Evolutionary conservation across 2,113 vertebrate genomes (phyloP), one percentile per base, ranked within the genome.

Genomic region (Formicarius rufipectus): DNA sequence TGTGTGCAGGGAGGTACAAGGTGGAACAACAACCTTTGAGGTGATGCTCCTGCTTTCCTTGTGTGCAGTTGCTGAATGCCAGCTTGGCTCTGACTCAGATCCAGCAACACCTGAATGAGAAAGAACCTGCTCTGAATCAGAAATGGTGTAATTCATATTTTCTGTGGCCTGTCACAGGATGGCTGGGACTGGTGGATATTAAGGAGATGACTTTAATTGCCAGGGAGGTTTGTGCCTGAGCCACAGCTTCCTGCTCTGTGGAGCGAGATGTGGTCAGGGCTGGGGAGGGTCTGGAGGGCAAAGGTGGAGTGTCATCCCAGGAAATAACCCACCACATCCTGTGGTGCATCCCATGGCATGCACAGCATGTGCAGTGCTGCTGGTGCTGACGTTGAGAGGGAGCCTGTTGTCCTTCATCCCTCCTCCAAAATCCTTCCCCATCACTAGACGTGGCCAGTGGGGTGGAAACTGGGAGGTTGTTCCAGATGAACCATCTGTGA

Each of bases 151-250:
- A 73, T 89, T 37, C 50, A 58, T 80, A 59, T 89, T 76, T 90
- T 73, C 49, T 35, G 45, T 89, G 39, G 25, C n/a, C 44, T 3
- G 22, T 93, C 91, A 95, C 45, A 35, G 89, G 66, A 40, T 60
- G 87, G 44, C 59, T 21, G 55, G 35, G 53, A 25, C 81, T 20
- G 58, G 31, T 37, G 0, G 5, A 4, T 79, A 25, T 72, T 53
- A 66, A 75, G 56, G 49, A 89, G 77, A 93, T 82, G 3, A 56
- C 21, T 89, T 82, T 90, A 95, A 95, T 94, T 91, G 84, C 76
- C 3, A 7, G 39, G n/a, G 58, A 45, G 63, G 50, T 30, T 33
- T 74, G 50, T 58, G 52, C 33, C 72, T 0, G 1, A 85, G 30
- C 82, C 11, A 2, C 84, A 85, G 81, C 49, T 97, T 96, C 92